Evolutionary conservation across 2,797 vertebrate species (phyloP).

Genomic region (Hypotaenidia philippensis): DNA sequence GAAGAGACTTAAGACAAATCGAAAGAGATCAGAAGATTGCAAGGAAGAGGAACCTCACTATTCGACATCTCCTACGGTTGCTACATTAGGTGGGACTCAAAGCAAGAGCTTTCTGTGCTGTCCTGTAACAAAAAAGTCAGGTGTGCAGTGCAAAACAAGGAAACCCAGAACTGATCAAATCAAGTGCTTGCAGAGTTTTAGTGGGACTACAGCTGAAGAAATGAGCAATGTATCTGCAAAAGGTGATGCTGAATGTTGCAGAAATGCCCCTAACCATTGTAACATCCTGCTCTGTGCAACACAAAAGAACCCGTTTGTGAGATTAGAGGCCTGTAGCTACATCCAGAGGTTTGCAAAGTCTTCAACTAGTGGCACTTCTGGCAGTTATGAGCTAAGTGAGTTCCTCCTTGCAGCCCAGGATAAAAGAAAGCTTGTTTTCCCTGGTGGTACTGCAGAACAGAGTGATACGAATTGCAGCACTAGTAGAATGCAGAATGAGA

Average conservation of each 20-base stretch:
- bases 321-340: constrained; percentile 57
- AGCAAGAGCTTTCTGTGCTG: background rate
- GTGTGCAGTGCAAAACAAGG: constrained; percentile 23
- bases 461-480: background rate
- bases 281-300: constrained; percentile 14
- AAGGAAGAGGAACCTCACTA: constrained; percentile 38
- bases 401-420: constrained; percentile 11
- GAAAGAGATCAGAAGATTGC: background rate
- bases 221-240: background rate
- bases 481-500: constrained; percentile 24
- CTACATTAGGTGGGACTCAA: constrained; percentile 29
- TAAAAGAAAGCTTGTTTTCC: constrained; percentile 38
- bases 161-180: constrained; percentile 14
- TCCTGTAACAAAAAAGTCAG: constrained; percentile 25
- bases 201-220: constrained; percentile 46
- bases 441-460: constrained; percentile 26
- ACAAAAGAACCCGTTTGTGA: constrained; percentile 67
- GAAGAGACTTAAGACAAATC: constrained; percentile 50
- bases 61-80: constrained; percentile 19
- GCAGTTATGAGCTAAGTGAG: constrained; percentile 43
- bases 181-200: constrained; percentile 16
- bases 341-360: constrained; percentile 57
- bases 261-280: background rate
- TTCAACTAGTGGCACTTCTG: constrained; percentile 32
- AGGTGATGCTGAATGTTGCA: constrained; percentile 19